A percentile compares a stretch with the other conserved stretches of the same genome.
Evolutionary conservation across 2,888 invertebrate species (phyloP).

Genomic region (Leucoptera coffeella): DNA sequence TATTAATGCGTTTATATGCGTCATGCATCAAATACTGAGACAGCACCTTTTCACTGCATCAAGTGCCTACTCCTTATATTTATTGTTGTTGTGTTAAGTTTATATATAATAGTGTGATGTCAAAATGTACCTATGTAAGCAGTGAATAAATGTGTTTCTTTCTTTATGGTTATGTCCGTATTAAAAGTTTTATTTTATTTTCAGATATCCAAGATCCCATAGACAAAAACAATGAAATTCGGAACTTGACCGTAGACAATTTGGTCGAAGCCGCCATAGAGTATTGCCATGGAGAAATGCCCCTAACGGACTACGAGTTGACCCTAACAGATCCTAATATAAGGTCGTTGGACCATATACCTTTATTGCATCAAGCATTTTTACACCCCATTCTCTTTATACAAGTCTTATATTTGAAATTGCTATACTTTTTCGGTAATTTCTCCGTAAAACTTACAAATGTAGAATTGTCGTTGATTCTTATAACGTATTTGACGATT

Average conservation of each 20-base stretch:
- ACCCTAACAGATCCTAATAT: slow-evolving; percentile 64
- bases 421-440: slow-evolving; percentile 52
- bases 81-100: too few species aligned
- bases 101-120: too few species aligned
- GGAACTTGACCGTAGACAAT: slow-evolving; percentile 75
- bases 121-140: too few species aligned
- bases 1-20: too few species aligned
- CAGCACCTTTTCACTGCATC: too few species aligned
- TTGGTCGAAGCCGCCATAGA: slow-evolving; percentile 74
- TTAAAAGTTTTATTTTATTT: too few species aligned
- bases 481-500: slow-evolving; percentile 64
- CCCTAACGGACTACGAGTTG: slow-evolving; percentile 64
- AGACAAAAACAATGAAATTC: too few species aligned
- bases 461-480: slow-evolving; percentile 58
- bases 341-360: slow-evolving; percentile 64
- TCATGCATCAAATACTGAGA: too few species aligned
- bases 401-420: slow-evolving; percentile 65
- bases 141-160: too few species aligned
- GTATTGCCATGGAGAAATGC: slow-evolving; percentile 74
- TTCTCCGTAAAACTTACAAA: slow-evolving; percentile 56
- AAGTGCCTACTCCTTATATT: too few species aligned
- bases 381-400: slow-evolving; percentile 67
- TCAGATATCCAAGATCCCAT: too few species aligned
- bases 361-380: slow-evolving; percentile 65
- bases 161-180: too few species aligned